Evolutionary conservation across 2,797 vertebrate genomes (phyloP), one percentile per base, ranked within the genome.

Genomic region (Arrhamphus sclerolepis): DNA sequence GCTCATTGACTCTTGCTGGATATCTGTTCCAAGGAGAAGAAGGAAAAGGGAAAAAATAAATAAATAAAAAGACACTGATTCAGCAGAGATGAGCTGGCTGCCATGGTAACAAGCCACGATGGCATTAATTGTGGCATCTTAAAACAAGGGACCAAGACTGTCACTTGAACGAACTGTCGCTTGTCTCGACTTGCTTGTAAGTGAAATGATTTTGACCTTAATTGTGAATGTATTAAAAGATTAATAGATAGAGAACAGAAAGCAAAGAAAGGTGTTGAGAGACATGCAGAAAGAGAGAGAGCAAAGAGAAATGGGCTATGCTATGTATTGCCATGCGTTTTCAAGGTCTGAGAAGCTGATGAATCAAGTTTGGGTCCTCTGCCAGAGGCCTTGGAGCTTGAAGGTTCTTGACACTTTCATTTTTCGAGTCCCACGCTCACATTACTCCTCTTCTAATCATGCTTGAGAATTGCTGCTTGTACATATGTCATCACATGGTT

Each of bases 11-110:
- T 73, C 57, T 29, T 4, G 16, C 63, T 66, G 55, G 65, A 77
- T 62, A 72, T 81, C 48, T 46, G 9, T 28, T 74, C 46, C 63
- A 58, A 72, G 52, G 34, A 34, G 26, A 52, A 18, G 50, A 7
- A 34, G 42, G 28, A 46, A 16, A 2, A 22, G 7, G 31, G 48
- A 40, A n/a, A 58, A 31, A 46, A n/a, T n/a, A n/a, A n/a, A n/a
- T 7, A 53, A 39, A 47, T 29, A 55, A 47, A 53, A 48, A 60
- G 38, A 55, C 29, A 74, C 72, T 49, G 64, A 83, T 75, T 77
- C 62, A 74, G 68, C 58, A 60, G 52, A 72, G 79, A 79, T 73
- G 69, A 80, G 70, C 71, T 28, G 52, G 83, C 72, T 78, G 31
- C 79, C 72, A 79, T 71, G 71, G 82, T 56, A 77, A 89, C 81